Conservation (phyloP, 2,888 invertebrate species). For the Morpho achilles region DNA sequence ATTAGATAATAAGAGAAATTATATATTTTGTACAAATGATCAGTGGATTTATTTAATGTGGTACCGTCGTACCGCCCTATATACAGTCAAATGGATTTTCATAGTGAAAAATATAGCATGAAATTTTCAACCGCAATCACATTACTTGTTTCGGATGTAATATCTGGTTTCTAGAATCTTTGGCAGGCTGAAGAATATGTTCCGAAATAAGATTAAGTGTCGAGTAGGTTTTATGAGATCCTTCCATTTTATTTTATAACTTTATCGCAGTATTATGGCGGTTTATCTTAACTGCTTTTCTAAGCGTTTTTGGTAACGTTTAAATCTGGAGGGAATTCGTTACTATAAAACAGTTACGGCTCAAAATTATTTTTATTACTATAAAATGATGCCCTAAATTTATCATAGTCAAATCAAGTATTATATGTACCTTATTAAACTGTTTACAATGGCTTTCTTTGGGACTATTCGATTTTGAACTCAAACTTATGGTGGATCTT, state of each 20-base stretch:
- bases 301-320: neutral
- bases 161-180: neutral
- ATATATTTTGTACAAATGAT: too few relatives aligned
- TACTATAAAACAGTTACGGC: neutral
- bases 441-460: too few relatives aligned
- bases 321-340: too few relatives aligned
- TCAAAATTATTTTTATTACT: neutral
- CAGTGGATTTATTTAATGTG: too few relatives aligned
- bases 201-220: conserved; percentile 20
- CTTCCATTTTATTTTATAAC: conserved; percentile 22
- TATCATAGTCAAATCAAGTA: too few relatives aligned
- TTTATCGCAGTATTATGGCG: conserved; percentile 20
- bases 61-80: too few relatives aligned
- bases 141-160: too few relatives aligned
- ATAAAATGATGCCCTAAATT: too few relatives aligned
- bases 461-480: too few relatives aligned
- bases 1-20: too few relatives aligned
- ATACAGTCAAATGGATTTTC: neutral
- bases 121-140: neutral
- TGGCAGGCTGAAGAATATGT: conserved; percentile 14
- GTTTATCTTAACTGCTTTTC: conserved; percentile 20
- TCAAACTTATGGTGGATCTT: too few relatives aligned
- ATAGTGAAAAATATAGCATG: conserved; percentile 1
- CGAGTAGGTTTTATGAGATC: conserved; percentile 24
- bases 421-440: too few relatives aligned